Evolutionary conservation across 2,113 vertebrate genomes (phyloP).

Genomic region (Cyrtonyx montezumae): DNA sequence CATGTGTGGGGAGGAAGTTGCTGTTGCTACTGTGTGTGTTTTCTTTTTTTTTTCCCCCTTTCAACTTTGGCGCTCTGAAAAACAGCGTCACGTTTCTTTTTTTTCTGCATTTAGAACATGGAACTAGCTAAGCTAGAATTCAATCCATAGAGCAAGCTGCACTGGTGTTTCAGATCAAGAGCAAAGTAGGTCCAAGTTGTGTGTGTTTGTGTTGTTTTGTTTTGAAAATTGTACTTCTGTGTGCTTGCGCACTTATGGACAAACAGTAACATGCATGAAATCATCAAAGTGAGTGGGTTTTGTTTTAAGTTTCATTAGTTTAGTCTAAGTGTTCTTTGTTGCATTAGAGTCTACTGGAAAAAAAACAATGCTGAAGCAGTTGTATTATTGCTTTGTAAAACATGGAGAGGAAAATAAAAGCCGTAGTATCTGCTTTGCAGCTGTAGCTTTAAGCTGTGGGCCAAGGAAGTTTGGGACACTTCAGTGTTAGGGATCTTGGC

Average conservation of each 20-base stretch:
- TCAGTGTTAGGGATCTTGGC: not conserved
- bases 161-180: not conserved
- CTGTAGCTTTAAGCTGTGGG: not conserved
- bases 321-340: not conserved
- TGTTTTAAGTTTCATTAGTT: not conserved
- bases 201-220: not conserved
- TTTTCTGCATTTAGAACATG: not conserved
- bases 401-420: not conserved
- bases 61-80: not conserved
- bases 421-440: not conserved
- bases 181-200: not conserved
- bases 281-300: not conserved
- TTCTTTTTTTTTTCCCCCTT: not conserved
- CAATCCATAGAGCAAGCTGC: not conserved
- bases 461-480: not conserved
- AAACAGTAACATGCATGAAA: not conserved
- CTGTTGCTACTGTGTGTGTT: not conserved
- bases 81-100: not conserved
- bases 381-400: not conserved
- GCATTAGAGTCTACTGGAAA: not conserved
- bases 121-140: not conserved
- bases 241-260: accelerated
- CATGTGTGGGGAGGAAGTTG: not conserved
- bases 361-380: not conserved
- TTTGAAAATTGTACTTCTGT: not conserved